phyloP scores from a whole-genome alignment of 2,113 vertebrate genomes.

The Aix galericulata region DNA sequence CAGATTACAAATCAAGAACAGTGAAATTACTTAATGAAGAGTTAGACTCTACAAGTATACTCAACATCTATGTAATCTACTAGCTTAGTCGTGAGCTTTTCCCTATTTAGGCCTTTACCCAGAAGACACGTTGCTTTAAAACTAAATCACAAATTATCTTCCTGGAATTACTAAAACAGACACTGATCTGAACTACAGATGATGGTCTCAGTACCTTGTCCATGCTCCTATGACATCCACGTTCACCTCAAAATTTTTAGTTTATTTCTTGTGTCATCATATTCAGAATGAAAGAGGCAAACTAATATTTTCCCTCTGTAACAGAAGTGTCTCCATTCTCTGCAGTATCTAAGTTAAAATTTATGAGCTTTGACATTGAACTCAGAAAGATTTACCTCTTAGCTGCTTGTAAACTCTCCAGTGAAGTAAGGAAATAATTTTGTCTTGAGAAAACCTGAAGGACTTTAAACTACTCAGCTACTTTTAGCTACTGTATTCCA shows the following conservation, averaged over 20 bases:
- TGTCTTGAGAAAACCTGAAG: neutral
- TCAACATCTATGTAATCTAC: neutral
- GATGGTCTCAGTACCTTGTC: neutral
- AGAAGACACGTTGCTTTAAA: neutral
- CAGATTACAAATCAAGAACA: neutral
- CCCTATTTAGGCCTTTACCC: neutral
- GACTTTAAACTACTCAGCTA: neutral
- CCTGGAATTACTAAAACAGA: neutral
- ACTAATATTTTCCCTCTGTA: neutral
- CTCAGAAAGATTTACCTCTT: neutral
- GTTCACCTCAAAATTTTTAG: neutral
- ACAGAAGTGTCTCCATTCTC: neutral
- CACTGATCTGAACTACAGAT: neutral
- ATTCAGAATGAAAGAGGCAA: neutral
- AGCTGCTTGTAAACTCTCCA: neutral
- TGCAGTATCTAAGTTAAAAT: neutral
- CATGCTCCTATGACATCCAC: neutral
- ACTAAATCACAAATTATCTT: neutral
- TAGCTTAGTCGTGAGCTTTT: neutral
- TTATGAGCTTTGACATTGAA: neutral
- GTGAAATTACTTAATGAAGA: neutral
- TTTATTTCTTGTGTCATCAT: neutral
- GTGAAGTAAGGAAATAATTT: neutral
- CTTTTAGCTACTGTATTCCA: neutral
- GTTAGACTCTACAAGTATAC: neutral